Evolutionary conservation across 1,140 invertebrate genomes (phyloP), one percentile per base, ranked within the genome.

Genomic region (Neodiprion pinetum): DNA sequence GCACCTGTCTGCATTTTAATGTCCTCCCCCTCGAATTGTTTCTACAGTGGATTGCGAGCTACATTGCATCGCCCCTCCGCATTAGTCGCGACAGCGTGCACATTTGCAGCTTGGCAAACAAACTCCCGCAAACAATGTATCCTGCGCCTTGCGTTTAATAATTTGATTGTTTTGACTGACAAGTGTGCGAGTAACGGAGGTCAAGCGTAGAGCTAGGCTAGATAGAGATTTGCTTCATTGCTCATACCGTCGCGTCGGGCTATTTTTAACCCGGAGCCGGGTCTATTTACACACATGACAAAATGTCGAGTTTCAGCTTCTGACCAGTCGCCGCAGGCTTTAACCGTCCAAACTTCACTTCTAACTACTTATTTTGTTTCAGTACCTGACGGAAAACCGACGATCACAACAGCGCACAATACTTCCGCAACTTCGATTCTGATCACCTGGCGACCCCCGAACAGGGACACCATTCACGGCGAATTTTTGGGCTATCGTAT

Each of bases 401-500:
- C 89, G 66, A 94, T 94, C 75, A 94, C 91, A 28, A 90, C 90
- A 53, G 93, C 93, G 8, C 91, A 94, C 81, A 95, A 95, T 82
- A 91, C 91, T 65, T 94, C 93, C 72, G 89, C 92, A 73, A 92
- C 91, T 48, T 91, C 93, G 49, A 90, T 95, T 75, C 92, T 92
- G 80, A 90, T 95, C 78, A 90, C 92, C 73, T 95, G 94, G 94
- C 90, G 91, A 78, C 90, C 93, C 70, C 94, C 94, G 75, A 90
- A 89, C 50, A 86, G 88, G 53, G 90, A 92, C 80, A 93, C 93
- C 70, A 93, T 95, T 81, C 91, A 94, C 80, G 94, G 94, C n/a
- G 94, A 95, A 86, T 95, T 95, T 85, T 88, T 94, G 10, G 94
- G 94, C 73, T 95, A 95, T 85, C 89, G 92, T 75, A 92, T 95